Base-by-base conservation (phyloP, 2,797 vertebrate species). In the Hipposideros larvatus region DNA sequence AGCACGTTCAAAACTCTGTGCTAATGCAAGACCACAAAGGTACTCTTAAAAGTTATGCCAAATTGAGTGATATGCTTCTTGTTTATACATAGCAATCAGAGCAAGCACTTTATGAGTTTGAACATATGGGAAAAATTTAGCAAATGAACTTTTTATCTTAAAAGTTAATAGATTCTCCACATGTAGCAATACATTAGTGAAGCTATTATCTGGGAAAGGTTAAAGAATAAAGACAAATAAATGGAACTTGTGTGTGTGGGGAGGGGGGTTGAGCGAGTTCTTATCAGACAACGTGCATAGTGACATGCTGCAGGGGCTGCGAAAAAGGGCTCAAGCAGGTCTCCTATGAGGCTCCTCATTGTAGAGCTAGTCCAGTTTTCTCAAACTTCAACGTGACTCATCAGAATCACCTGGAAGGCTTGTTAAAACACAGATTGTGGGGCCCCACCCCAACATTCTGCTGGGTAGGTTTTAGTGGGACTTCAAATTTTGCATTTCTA, bases 91-190 rank as follows among this genome's bases (percentile, higher is more conserved):
- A 79, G 18, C 85, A 77, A 93, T 92, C 92, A 94, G 82, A 96
- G 70, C 41, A 92, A 94, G 65, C 87, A 87, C 79, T 97, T 97
- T 92, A 97, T 90, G 95, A 94, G 90, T 97, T 51, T 97, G 96
- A 97, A 94, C 96, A 98, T 97, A 97, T 93, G 97, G 97, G 48
- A 37, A 80, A 97, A 95, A 84, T 97, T 92, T 80, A 97, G 92
- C 82, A 97, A 97, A 97, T 91, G 83, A 96, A 97, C 92, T 97
- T 98, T 97, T 97, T 97, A 96, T 97, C 96, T 96, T 94, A 97
- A 97, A 96, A 98, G 95, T 96, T 97, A 97, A 97, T 97, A 96
- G 95, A 97, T 79, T 96, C 96, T 97, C 96, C 86, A 66, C 91
- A 96, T 97, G 96, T 80, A 97, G 86, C 95, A 78, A 94, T 95